These are phyloP conservation scores for Portunus trituberculatus DNA, from an alignment of 1,140 invertebrate species.

Conservation along the genomic window DNA sequence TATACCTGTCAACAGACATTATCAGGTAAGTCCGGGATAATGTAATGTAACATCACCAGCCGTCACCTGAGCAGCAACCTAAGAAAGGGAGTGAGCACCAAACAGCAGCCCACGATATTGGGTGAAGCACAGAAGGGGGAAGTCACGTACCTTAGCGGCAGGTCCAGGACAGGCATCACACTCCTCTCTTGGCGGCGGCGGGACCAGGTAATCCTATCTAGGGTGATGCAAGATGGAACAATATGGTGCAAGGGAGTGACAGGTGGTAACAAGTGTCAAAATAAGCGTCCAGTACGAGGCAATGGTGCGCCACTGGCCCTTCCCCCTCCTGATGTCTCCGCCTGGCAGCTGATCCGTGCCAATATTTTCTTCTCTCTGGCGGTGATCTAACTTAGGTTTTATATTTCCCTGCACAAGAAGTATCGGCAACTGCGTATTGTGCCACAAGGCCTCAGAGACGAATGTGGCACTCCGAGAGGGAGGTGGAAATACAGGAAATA, in stretches of 20 bases:
- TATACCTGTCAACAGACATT: too few relatives aligned
- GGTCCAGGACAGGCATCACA: conserved; percentile 1
- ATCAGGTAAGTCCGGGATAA: too few relatives aligned
- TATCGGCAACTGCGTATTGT: not conserved
- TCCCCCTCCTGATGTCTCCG: not conserved
- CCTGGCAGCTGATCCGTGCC: not conserved
- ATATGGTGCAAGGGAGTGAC: not conserved
- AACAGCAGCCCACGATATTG: too few relatives aligned
- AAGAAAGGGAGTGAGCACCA: too few relatives aligned
- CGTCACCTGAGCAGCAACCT: too few relatives aligned
- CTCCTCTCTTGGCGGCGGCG: not conserved
- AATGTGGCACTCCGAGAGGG: not conserved
- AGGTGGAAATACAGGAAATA: not conserved
- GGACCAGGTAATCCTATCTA: not conserved
- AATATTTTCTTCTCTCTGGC: not conserved
- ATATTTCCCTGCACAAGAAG: not conserved
- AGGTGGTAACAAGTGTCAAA: not conserved
- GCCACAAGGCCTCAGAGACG: not conserved
- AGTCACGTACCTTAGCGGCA: not conserved
- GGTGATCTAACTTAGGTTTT: not conserved
- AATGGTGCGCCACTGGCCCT: not conserved
- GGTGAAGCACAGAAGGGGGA: too few relatives aligned
- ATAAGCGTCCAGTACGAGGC: not conserved
- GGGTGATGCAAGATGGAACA: not conserved
- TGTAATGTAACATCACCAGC: too few relatives aligned